Conservation (phyloP, 92 coral and sea anemone genomes). For the Epizoanthus ramosus region DNA sequence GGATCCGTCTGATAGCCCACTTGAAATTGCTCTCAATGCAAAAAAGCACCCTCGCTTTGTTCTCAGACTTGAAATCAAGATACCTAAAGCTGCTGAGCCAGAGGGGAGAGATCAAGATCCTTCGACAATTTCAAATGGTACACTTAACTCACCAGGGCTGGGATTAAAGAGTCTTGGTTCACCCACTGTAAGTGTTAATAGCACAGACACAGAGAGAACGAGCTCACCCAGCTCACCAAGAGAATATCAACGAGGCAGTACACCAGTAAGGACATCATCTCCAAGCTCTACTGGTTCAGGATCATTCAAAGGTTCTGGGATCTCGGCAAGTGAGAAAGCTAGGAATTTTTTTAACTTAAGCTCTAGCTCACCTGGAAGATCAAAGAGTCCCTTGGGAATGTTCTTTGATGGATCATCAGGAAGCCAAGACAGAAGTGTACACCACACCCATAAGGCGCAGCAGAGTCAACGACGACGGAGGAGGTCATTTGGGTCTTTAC, state of each 20-base stretch:
- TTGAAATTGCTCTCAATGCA: slow-evolving; percentile 92
- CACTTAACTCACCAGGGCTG: slow-evolving; percentile 37
- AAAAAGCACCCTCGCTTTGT: slow-evolving; percentile 89
- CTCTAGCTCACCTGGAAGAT: slow-evolving; percentile 57
- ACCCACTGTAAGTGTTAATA: slow-evolving; percentile 8
- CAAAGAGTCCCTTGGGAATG: slow-evolving; percentile 66
- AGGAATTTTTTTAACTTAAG: slow-evolving; percentile 65
- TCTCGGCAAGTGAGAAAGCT: slow-evolving; percentile 46
- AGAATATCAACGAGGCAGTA: slow-evolving; percentile 23
- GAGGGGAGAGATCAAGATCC: slow-evolving; percentile 11
- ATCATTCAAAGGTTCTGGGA: slow-evolving; percentile 53
- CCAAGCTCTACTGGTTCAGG: slow-evolving; percentile 41
- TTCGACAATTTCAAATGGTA: slow-evolving; percentile 41
- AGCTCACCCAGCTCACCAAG: background rate
- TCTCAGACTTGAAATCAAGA: slow-evolving; percentile 76
- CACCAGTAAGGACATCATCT: slow-evolving; percentile 44
- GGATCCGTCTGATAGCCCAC: slow-evolving; percentile 93
- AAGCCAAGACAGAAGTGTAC: slow-evolving; percentile 69
- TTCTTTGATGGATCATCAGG: slow-evolving; percentile 73
- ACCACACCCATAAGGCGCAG: slow-evolving; percentile 67
- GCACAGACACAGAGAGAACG: background rate
- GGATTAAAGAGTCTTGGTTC: slow-evolving; percentile 10
- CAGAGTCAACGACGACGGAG: slow-evolving; percentile 72
- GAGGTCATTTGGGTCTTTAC: slow-evolving; percentile 81
- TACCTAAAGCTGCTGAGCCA: slow-evolving; percentile 10